phyloP scores from a whole-genome alignment of 2,797 vertebrate genomes.

The Acipenser transmontanus region DNA sequence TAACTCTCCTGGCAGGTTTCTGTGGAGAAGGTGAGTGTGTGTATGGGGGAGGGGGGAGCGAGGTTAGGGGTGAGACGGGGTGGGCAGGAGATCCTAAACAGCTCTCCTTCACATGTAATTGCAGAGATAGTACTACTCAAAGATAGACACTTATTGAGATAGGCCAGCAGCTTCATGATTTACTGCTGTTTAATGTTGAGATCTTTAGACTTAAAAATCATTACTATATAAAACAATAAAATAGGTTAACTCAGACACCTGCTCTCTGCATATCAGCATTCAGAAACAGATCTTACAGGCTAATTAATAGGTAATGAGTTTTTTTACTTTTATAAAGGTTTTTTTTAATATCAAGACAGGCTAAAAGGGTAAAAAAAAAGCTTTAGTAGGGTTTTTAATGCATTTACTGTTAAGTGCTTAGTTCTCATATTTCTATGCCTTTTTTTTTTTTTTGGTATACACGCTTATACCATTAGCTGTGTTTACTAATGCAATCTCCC shows the following conservation, averaged over 20 bases:
- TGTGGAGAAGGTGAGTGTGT: background rate
- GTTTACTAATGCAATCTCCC: background rate
- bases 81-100: conserved; percentile 51
- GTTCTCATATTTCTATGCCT: conserved; percentile 3
- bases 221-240: conserved; percentile 36
- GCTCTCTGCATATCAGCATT: conserved; percentile 17
- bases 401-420: conserved; percentile 7
- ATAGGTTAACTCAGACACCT: conserved; percentile 34
- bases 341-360: conserved; percentile 14
- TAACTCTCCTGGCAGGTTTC: conserved; percentile 26
- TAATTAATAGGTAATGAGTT: conserved; percentile 36
- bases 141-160: conserved; percentile 49
- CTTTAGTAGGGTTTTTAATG: conserved; percentile 20
- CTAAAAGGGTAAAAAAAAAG: conserved; percentile 16
- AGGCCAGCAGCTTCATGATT: conserved; percentile 49
- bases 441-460: background rate
- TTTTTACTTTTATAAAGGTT: conserved; percentile 11
- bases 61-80: conserved; percentile 28
- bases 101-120: conserved; percentile 57
- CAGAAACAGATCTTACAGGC: conserved; percentile 28
- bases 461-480: background rate
- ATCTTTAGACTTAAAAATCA: conserved; percentile 45
- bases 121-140: conserved; percentile 57
- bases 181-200: conserved; percentile 53
- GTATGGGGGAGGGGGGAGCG: conserved; percentile 9